A percentile compares a stretch with the other conserved stretches of the same genome.
These are phyloP conservation scores for Lepus europaeus DNA, from an alignment of 2,113 vertebrate genomes.

Conservation along the genomic window DNA sequence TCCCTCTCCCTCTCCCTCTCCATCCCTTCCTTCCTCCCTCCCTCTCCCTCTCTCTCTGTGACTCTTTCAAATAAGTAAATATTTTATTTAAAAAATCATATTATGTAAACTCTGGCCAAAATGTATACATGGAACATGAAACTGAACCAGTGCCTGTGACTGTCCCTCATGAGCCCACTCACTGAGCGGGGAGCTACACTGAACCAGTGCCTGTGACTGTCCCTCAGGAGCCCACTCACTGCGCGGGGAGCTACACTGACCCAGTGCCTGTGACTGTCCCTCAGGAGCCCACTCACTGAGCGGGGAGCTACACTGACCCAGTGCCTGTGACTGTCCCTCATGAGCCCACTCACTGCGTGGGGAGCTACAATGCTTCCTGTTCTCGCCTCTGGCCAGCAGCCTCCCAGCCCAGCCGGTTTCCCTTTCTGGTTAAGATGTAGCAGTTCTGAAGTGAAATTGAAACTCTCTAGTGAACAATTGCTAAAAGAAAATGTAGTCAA, in stretches of 20 bases:
- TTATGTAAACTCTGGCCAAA: slow-evolving; percentile 3
- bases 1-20: too few species aligned
- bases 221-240: too few species aligned
- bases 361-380: neutral
- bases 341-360: neutral
- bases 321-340: neutral
- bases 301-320: neutral
- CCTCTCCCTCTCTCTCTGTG: too few species aligned
- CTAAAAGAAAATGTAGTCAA: neutral
- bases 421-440: neutral
- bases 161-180: neutral
- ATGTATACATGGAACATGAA: neutral
- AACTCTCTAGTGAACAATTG: neutral
- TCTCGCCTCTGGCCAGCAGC: neutral
- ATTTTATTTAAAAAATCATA: neutral
- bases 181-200: accelerated
- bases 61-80: too few species aligned
- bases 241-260: too few species aligned
- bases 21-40: too few species aligned
- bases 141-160: neutral
- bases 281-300: neutral
- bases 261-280: neutral
- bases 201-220: too few species aligned
- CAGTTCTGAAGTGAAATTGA: neutral
- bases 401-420: neutral